A percentile compares a stretch with the other conserved stretches of the same genome.
Conservation (phyloP, 2,888 invertebrate species). For the Lamproptera curius region DNA sequence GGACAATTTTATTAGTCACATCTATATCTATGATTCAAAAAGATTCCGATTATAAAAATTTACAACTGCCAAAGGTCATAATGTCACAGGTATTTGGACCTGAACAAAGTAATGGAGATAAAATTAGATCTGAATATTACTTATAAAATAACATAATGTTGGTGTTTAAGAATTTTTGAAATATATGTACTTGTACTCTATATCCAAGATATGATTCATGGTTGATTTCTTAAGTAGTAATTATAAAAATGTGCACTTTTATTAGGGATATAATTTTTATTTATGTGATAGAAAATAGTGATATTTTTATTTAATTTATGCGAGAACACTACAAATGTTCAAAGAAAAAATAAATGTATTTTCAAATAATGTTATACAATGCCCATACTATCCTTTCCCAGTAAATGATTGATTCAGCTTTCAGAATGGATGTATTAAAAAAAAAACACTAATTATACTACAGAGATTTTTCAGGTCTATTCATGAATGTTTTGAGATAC, state of each 20-base stretch:
- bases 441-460: no score
- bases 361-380: not conserved
- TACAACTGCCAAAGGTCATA: no score
- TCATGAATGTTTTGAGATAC: no score
- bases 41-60: no score
- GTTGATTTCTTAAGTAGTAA: conserved; percentile 14
- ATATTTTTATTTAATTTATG: conserved; percentile 29
- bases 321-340: conserved; percentile 8
- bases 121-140: no score
- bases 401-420: conserved; percentile 1
- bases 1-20: no score
- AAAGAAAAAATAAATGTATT: not conserved
- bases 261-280: conserved; percentile 25
- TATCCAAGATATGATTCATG: conserved; percentile 10
- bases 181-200: conserved; percentile 12
- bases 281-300: conserved; percentile 50
- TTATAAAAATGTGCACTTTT: conserved; percentile 15
- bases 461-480: no score
- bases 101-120: no score
- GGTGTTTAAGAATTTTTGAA: conserved; percentile 10
- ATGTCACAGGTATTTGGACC: no score
- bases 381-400: conserved; percentile 2
- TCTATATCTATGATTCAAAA: no score
- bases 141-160: conserved; percentile 8
- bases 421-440: no score